Evolutionary conservation across 2,113 vertebrate genomes (phyloP), one percentile per base, ranked within the genome.

Genomic region (Silurus asotus): DNA sequence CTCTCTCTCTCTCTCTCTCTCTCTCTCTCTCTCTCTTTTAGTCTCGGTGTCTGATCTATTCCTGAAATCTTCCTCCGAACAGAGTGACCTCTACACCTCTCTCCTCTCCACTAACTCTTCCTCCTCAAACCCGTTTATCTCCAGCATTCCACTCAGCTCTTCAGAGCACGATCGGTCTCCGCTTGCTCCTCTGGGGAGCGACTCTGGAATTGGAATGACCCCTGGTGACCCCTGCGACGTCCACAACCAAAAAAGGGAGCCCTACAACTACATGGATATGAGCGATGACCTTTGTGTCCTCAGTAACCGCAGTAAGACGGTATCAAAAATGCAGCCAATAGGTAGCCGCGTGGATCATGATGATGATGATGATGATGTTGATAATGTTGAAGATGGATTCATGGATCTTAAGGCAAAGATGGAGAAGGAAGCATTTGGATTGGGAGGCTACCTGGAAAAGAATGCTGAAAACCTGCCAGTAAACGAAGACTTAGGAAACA

Each of bases 231-330:
- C 94, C 70, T 87, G 90, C 0, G 96, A 98, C 65, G 91, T 95
- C 13, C 93, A 95, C 45, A 96, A 95, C 37, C 95, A 97, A 92
- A 98, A 98, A 94, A 93, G 92, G 55, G 97, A 98, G 89, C 92
- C 93, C 84, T 98, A 95, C 92, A 99, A 97, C 94, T 99, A 99
- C 94, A 99, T 99, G 94, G 97, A 99, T 90, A 97, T 99, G 87
- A 95, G 96, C 87, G 96, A 97, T 81, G 92, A 28, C 56, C 91
- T 75, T 0, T 89, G 89, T 67, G 91, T 91, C 53, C 56, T 84
- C 6, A 53, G 81, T 15, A 79, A 78, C 51, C 20, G 56, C 45
- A 61, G 74, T 19, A 81, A 81, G 8, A 14, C 56, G 55, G 84
- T 61, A n/a, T 62, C 51, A 56, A 65, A 83, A 58, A 81, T 84